Percentiles rank a stretch among this genome's conserved stretches.
These are phyloP conservation scores for Plutomurus gul DNA, from an alignment of 1,140 invertebrate species.

Conservation along the genomic window DNA sequence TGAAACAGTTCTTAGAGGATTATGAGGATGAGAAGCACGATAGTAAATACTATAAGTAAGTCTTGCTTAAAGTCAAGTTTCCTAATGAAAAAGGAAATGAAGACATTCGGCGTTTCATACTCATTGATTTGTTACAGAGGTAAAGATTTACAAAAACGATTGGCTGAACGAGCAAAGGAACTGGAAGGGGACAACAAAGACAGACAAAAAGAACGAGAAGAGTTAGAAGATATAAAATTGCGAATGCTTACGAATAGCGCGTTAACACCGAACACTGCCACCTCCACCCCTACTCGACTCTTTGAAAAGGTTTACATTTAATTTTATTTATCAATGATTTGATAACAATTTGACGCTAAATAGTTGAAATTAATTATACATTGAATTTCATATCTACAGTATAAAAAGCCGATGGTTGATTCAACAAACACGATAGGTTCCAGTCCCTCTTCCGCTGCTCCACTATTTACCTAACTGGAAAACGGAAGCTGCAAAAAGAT, in stretches of 20 bases:
- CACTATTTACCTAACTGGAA: constrained; percentile 26
- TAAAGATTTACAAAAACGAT: constrained; percentile 82
- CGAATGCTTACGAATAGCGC: constrained; percentile 79
- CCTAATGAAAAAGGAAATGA: background rate
- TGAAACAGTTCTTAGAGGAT: constrained; percentile 97
- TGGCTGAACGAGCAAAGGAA: constrained; percentile 88
- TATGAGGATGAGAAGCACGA: constrained; percentile 98
- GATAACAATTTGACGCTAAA: background rate
- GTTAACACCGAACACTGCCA: constrained; percentile 46
- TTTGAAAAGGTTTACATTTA: constrained; percentile 47
- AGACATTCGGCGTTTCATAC: background rate
- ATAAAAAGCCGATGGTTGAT: constrained; percentile 53
- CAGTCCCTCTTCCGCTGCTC: constrained; percentile 6
- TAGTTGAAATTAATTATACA: background rate
- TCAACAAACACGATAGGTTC: constrained; percentile 36
- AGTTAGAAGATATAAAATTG: constrained; percentile 84
- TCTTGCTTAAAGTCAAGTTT: constrained; percentile 34
- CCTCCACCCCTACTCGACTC: constrained; percentile 26
- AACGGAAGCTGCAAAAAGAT: constrained; percentile 31
- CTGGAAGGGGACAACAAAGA: constrained; percentile 88
- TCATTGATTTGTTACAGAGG: constrained; percentile 64
- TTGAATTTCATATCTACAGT: constrained; percentile 13
- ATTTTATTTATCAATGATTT: background rate
- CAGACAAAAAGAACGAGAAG: constrained; percentile 84
- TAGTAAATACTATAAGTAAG: constrained; percentile 91